Conservation (phyloP, 2,888 invertebrate species). For the Acanthosoma haemorrhoidale region DNA sequence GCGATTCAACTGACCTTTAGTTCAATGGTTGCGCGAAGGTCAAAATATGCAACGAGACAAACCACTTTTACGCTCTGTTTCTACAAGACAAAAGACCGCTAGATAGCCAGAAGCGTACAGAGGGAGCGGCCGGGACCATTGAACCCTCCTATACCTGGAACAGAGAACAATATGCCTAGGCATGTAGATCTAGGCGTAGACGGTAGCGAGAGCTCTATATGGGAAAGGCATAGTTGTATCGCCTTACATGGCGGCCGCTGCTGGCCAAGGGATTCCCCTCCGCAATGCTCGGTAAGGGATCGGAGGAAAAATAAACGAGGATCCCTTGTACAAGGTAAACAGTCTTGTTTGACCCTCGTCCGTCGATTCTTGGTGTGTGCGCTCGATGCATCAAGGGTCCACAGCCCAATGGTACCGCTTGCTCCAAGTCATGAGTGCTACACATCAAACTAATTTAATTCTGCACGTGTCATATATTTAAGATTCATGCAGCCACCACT, state of each 20-base stretch:
- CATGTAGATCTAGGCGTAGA: neutral
- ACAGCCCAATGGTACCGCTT: too few species aligned
- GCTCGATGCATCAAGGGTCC: too few species aligned
- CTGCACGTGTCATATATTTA: too few species aligned
- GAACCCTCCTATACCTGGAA: conserved; percentile 1
- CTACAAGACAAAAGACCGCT: neutral
- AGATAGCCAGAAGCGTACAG: neutral
- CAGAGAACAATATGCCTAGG: neutral
- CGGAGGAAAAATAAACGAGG: too few species aligned
- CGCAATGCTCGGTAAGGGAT: too few species aligned
- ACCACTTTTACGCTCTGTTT: neutral
- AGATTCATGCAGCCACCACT: too few species aligned
- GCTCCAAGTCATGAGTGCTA: too few species aligned
- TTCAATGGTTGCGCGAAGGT: neutral
- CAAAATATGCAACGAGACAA: conserved; percentile 1
- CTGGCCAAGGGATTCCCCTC: neutral
- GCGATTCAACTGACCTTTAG: neutral
- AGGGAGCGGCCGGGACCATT: neutral
- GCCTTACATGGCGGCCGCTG: neutral
- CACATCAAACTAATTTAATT: too few species aligned
- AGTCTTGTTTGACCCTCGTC: too few species aligned
- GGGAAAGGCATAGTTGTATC: neutral
- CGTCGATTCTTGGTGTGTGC: too few species aligned
- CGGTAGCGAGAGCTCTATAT: neutral
- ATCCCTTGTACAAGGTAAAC: too few species aligned